Base-by-base conservation (phyloP, 2,888 invertebrate genomes). In the Temnothorax rugatulus region DNA sequence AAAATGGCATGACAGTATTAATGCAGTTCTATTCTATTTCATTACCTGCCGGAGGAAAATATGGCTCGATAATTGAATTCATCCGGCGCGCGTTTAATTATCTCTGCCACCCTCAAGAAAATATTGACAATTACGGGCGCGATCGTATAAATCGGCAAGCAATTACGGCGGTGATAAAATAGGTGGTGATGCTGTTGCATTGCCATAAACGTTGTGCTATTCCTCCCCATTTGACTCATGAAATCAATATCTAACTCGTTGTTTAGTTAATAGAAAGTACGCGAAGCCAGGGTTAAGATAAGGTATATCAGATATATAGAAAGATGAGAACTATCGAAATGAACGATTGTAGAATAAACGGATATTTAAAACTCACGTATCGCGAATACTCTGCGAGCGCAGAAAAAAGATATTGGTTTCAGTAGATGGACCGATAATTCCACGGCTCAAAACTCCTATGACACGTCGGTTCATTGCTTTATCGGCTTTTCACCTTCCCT, bases 401-500 rank as follows among this genome's bases (percentile, higher is more conserved):
- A 47, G 41, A 41, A 82, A 52, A 77, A 83, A 83, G 74, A 77
- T 83, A 66, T 82, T 86, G 66, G 82, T 84, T 84, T 68, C 63
- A 38, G 63, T 71, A 76, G 76, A 79, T 64, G 66, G 57, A 15
- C 64, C 76, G 85, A 88, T 88, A 88, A 88, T 85, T 77, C 83
- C 68, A 63, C 74, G 74, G 44, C 50, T 81, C 76, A 74, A 85
- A 77, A 84, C 74, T 66, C 71, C 50, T 82, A 69, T 75, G 82
- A 83, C 81, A 74, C 59, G 87, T 18, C 47, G 47, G 71, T 86
- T 87, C 84, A 68, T 66, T 85, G 88, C 85, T 86, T 85, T 89
- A 89, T 88, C 86, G 81, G 79, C 66, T 87, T 79, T 59, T 76
- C 71, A 64, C 77, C 83, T 88, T 83, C 77, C 74, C 85, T 84